phyloP scores from a whole-genome alignment of 2,797 vertebrate genomes.

The Hypotaenidia philippensis region DNA sequence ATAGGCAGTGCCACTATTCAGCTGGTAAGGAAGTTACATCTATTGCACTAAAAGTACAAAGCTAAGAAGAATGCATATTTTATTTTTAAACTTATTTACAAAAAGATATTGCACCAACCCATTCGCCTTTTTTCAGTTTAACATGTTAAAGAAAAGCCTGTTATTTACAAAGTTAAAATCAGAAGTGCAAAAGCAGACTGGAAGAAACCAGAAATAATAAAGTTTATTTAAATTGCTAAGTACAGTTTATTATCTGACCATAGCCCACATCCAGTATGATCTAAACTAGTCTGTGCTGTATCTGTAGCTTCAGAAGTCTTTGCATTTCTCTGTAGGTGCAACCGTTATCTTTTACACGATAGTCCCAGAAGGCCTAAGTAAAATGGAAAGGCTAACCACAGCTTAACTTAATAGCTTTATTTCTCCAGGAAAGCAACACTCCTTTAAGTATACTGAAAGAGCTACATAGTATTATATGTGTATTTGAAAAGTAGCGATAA shows the following conservation, averaged over 20 bases:
- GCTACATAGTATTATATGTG: not conserved
- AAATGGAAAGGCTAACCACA: constrained; percentile 20
- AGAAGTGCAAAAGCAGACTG: constrained; percentile 74
- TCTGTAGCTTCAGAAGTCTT: not conserved
- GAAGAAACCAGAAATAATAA: constrained; percentile 66
- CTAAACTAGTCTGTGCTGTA: constrained; percentile 19
- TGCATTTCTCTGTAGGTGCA: not conserved
- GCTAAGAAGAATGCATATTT: constrained; percentile 62
- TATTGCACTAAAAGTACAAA: constrained; percentile 49
- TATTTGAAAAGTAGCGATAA: constrained; percentile 55
- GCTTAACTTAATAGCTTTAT: constrained; percentile 18
- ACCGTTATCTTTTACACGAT: not conserved
- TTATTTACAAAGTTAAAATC: constrained; percentile 75
- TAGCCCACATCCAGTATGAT: constrained; percentile 45
- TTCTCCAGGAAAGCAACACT: constrained; percentile 44
- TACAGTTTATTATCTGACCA: constrained; percentile 77
- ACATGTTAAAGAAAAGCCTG: constrained; percentile 48
- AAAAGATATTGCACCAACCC: constrained; percentile 76
- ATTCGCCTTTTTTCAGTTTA: constrained; percentile 45
- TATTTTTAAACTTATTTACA: constrained; percentile 74
- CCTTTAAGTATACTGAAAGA: constrained; percentile 16
- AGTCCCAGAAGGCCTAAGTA: not conserved
- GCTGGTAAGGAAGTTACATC: constrained; percentile 17
- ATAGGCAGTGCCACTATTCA: not conserved
- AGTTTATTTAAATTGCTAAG: constrained; percentile 77